Base-by-base conservation (phyloP, 2,797 vertebrate species). In the Melanotaenia boesemani region DNA sequence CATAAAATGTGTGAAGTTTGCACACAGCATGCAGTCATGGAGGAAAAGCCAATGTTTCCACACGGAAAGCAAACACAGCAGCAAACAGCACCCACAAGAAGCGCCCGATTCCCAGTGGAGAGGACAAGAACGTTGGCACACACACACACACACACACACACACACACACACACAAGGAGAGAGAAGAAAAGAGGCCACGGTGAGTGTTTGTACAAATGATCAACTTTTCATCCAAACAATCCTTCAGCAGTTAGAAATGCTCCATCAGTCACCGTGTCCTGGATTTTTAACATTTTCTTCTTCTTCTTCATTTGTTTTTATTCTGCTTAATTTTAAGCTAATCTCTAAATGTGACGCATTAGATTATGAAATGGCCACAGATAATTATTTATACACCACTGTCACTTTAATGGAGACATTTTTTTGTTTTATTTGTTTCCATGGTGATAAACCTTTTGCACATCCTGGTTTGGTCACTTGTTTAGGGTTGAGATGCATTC, bases 131-230 rank as follows among this genome's bases (percentile, higher is more conserved):
- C 57, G 82, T 10, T 16, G 7, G 9, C 20, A 72, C 46, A 37
- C 36, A 55, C 50, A 61, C 11, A 54, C 52, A 78, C 54, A 70
- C 36, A 70, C 63, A 78, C 63, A 75, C 36, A 78, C 61, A 74
- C 61, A 74, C 69, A 81, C 26, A 67, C 2, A 76, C 26, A 28
- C 26, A 28, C 26, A 28, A 11, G 48, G 66, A 72, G 58, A 79
- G 73, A 82, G 37, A 67, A 55, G 70, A 28, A 67, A 41, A 41
- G 39, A 81, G 63, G 70, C 63, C 60, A 70, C 3, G 65, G 59
- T 83, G 36, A 86, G 82, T 68, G 62, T 77, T 16, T 48, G 18
- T 20, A 48, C 44, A 18, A 20, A 6, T 48, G 5, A 46, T 18
- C 18, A 41, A 41, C 44, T 48, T 48, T 20, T 6, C 2, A 48